phyloP scores from a whole-genome alignment of 2,113 vertebrate species.

The Sebastes fasciatus region DNA sequence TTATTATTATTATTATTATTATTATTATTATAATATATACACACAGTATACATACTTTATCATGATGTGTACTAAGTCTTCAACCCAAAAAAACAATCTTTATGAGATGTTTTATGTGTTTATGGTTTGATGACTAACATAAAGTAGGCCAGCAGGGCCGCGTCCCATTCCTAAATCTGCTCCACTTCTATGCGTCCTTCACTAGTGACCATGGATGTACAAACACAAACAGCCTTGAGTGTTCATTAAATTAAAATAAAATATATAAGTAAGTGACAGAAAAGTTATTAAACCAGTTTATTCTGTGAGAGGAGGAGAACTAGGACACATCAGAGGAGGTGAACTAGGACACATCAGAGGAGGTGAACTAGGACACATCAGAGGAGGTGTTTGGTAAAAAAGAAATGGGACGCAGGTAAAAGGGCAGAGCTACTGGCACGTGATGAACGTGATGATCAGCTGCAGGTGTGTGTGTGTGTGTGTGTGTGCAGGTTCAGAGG shows the following conservation, averaged over 20 bases:
- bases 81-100: neutral
- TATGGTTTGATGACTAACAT: neutral
- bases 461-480: conserved; percentile 17
- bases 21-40: too few relatives aligned
- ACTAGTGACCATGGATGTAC: neutral
- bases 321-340: neutral
- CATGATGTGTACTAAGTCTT: neutral
- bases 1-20: neutral
- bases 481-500: neutral
- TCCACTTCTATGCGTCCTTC: neutral
- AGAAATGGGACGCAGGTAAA: neutral
- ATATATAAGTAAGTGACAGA: neutral
- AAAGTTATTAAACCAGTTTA: neutral
- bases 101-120: neutral
- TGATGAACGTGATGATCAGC: neutral
- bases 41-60: neutral
- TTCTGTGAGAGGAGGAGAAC: neutral
- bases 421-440: neutral
- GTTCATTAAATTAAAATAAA: neutral
- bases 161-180: neutral
- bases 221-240: neutral
- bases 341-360: neutral
- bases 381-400: neutral
- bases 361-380: neutral
- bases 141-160: neutral